A percentile compares a stretch with the other conserved stretches of the same genome.
phyloP scores from a whole-genome alignment of 1,140 invertebrate species.

The Drosophila funebris region DNA sequence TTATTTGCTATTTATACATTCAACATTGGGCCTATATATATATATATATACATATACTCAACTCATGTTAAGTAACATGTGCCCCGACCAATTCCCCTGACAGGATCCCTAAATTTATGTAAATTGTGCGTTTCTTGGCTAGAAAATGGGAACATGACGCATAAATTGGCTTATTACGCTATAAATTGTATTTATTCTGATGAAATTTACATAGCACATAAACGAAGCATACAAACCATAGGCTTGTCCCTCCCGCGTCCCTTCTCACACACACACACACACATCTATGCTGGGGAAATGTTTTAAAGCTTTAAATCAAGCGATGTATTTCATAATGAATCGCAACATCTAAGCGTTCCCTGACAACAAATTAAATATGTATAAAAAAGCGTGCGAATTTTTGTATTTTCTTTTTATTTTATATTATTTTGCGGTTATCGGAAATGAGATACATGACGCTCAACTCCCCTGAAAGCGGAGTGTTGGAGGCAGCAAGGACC shows the following conservation, averaged over 20 bases:
- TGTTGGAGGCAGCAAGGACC: not conserved
- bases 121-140: slow-evolving; percentile 67
- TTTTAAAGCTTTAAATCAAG: slow-evolving; percentile 63
- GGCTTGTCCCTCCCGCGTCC: too few species aligned
- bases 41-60: too few species aligned
- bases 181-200: slow-evolving; percentile 82
- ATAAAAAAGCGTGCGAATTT: slow-evolving; percentile 69
- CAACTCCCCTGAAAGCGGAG: too few species aligned
- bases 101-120: slow-evolving; percentile 60
- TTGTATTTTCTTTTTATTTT: slow-evolving; percentile 6
- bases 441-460: slow-evolving; percentile 35
- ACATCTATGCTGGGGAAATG: not conserved
- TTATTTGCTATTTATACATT: slow-evolving; percentile 78
- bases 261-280: not conserved
- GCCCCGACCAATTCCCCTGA: slow-evolving; percentile 21
- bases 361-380: slow-evolving; percentile 73
- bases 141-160: slow-evolving; percentile 57
- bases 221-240: slow-evolving; percentile 27
- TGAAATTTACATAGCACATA: slow-evolving; percentile 72
- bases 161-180: slow-evolving; percentile 81
- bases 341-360: slow-evolving; percentile 47
- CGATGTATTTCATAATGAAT: slow-evolving; percentile 59
- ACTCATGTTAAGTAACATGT: slow-evolving; percentile 43
- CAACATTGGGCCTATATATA: slow-evolving; percentile 58
- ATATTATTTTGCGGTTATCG: slow-evolving; percentile 31